phyloP scores from a whole-genome alignment of 2,113 vertebrate species.

The Cochlearius cochlearius region DNA sequence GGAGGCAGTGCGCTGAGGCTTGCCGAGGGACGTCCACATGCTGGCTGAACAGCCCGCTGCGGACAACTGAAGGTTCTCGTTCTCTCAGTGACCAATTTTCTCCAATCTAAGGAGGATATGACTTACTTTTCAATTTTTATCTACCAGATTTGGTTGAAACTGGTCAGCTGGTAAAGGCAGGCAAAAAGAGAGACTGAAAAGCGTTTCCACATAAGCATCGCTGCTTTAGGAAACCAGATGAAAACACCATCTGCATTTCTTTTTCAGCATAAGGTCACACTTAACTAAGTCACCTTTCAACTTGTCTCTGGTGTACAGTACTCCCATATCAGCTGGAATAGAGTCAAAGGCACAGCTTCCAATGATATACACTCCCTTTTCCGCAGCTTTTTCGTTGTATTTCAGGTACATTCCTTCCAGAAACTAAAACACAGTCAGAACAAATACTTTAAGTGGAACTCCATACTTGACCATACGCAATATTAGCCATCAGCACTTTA shows the following conservation, averaged over 20 bases:
- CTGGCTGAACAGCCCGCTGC: neutral
- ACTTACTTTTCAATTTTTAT: neutral
- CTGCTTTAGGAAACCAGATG: neutral
- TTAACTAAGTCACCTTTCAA: constrained; percentile 82
- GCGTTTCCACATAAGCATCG: neutral
- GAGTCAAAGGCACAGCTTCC: constrained; percentile 97
- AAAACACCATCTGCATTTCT: neutral
- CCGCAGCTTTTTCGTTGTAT: constrained; percentile 84
- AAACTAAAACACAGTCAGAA: constrained; percentile 79
- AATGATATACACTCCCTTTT: constrained; percentile 88
- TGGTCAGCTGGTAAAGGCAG: neutral
- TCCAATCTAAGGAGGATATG: neutral
- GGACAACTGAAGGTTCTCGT: neutral
- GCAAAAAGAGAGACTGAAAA: neutral
- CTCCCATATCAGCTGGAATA: constrained; percentile 93
- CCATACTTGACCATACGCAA: neutral
- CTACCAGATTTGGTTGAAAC: neutral
- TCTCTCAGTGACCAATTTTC: neutral
- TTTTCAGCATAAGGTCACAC: neutral
- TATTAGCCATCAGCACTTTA: accelerated
- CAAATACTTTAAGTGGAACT: neutral
- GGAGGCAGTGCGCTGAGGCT: neutral
- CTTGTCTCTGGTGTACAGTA: constrained; percentile 88
- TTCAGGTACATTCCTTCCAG: constrained; percentile 90
- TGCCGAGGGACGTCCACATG: neutral